A percentile compares a stretch with the other conserved stretches of the same genome.
Evolutionary conservation across 2,797 vertebrate species (phyloP).

Genomic region (Xyrichtys novacula): DNA sequence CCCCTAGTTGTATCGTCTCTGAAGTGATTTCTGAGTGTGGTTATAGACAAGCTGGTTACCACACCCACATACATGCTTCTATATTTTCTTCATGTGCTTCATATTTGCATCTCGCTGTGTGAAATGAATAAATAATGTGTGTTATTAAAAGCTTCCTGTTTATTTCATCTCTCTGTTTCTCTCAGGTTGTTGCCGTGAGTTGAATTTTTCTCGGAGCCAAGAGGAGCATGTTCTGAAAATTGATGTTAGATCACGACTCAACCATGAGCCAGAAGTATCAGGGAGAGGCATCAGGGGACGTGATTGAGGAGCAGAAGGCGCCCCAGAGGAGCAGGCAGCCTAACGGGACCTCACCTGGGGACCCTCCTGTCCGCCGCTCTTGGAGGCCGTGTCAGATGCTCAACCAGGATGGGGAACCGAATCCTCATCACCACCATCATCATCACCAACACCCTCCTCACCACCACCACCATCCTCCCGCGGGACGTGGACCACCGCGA

Average conservation of each 20-base stretch:
- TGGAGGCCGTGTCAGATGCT: conserved; percentile 86
- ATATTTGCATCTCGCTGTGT: neutral
- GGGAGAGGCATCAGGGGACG: conserved; percentile 52
- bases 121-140: neutral
- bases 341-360: conserved; percentile 51
- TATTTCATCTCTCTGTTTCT: conserved; percentile 16
- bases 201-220: conserved; percentile 46
- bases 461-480: conserved; percentile 37
- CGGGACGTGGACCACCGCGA: conserved; percentile 59
- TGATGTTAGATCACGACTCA: conserved; percentile 37
- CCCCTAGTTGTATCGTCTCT: too few species aligned
- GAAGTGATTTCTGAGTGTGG: too few species aligned
- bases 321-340: conserved; percentile 55
- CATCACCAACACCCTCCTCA: conserved; percentile 47
- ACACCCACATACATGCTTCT: too few species aligned
- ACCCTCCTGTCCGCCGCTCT: conserved; percentile 71
- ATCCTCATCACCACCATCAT: conserved; percentile 66
- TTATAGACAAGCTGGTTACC: too few species aligned
- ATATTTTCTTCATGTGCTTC: neutral
- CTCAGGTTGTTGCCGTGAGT: conserved; percentile 44
- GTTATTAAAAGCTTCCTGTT: conserved; percentile 1
- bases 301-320: conserved; percentile 53
- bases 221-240: conserved; percentile 64
- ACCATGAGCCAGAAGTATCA: conserved; percentile 77
- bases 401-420: conserved; percentile 77